Conservation (phyloP, 2,797 vertebrate genomes). For the Pteropus rufus region DNA sequence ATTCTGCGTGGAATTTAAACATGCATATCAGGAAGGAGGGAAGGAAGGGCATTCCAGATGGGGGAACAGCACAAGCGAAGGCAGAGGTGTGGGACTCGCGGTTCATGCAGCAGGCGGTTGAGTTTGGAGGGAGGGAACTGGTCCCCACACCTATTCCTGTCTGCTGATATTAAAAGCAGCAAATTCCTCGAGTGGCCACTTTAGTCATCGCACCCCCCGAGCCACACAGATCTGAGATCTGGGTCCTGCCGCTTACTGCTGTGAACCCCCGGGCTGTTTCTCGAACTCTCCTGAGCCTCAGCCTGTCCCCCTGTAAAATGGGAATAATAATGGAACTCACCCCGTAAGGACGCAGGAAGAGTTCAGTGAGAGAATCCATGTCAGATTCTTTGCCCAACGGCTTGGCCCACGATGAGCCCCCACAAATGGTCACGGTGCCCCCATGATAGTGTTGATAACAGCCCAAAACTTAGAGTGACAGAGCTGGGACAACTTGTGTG, state of each 20-base stretch:
- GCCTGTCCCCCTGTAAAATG: neutral
- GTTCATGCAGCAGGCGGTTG: rapidly evolving
- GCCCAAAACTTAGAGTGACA: neutral
- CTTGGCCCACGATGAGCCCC: neutral
- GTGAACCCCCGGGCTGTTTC: neutral
- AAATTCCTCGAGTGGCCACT: neutral
- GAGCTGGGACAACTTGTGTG: neutral
- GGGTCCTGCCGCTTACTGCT: neutral
- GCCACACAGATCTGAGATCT: neutral
- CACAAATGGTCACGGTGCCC: rapidly evolving
- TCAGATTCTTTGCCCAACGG: neutral
- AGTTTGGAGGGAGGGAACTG: neutral
- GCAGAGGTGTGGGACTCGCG: neutral
- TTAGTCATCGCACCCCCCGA: neutral
- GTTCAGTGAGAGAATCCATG: rapidly evolving
- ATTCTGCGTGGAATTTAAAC: neutral
- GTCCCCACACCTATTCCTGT: neutral
- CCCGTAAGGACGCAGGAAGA: neutral
- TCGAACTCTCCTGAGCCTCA: neutral
- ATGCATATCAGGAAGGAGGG: neutral
- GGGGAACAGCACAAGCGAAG: neutral
- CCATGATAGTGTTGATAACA: rapidly evolving
- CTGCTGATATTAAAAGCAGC: neutral
- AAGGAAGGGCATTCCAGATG: neutral
- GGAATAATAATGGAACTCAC: neutral